Percentiles rank a stretch among this genome's conserved stretches.
Evolutionary conservation across 2,888 invertebrate species (phyloP).

Genomic region (Lottia gigantea): DNA sequence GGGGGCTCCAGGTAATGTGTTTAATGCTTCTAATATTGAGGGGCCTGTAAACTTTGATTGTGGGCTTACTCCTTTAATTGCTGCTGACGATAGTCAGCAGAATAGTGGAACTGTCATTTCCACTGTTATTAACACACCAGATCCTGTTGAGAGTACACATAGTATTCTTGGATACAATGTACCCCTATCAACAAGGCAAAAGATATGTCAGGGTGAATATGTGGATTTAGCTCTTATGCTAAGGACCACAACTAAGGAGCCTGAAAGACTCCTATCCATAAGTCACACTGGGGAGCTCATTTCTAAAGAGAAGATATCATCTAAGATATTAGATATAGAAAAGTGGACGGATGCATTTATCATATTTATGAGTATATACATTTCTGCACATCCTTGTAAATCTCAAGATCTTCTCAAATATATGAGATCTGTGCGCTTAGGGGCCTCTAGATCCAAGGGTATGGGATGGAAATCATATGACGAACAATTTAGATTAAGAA

Average conservation of each 20-base stretch:
- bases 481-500: background rate
- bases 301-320: background rate
- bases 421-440: background rate
- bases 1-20: too few species aligned
- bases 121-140: too few species aligned
- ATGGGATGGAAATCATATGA: background rate
- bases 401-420: background rate
- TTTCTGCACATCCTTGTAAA: background rate
- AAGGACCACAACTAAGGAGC: background rate
- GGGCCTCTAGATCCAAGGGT: background rate
- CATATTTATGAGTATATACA: background rate
- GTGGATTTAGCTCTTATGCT: background rate
- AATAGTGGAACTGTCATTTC: too few species aligned
- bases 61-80: too few species aligned
- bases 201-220: background rate
- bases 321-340: background rate
- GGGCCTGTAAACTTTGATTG: too few species aligned
- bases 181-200: background rate
- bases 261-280: background rate
- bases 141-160: background rate
- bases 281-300: background rate
- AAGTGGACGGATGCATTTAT: background rate
- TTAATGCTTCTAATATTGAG: too few species aligned
- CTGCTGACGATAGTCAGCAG: too few species aligned
- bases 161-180: background rate